phyloP scores from a whole-genome alignment of 2,888 invertebrate genomes.

The Chloromyia formosa region DNA sequence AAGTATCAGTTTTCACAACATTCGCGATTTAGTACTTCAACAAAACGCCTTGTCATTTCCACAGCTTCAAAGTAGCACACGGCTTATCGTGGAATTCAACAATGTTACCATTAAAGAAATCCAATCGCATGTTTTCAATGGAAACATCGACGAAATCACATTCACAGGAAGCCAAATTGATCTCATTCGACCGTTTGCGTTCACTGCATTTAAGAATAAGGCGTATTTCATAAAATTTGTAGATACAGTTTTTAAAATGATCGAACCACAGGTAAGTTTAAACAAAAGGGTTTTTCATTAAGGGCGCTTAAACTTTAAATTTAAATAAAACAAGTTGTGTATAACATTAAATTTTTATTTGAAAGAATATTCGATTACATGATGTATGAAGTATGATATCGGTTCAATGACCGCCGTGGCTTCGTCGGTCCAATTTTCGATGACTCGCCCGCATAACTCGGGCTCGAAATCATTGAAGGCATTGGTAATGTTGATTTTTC shows the following conservation, averaged over 20 bases:
- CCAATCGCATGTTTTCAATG: constrained; percentile 73
- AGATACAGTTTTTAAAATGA: constrained; percentile 69
- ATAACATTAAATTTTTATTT: background rate
- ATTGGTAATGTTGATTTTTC: constrained; percentile 11
- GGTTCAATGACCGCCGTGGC: background rate
- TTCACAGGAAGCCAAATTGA: constrained; percentile 72
- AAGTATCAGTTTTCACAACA: constrained; percentile 71
- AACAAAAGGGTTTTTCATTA: too few relatives aligned
- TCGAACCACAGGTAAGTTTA: constrained; percentile 65
- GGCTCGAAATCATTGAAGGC: constrained; percentile 10
- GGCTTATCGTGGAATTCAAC: constrained; percentile 61
- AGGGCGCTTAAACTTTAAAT: too few relatives aligned
- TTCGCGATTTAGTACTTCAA: constrained; percentile 70
- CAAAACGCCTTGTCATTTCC: constrained; percentile 72
- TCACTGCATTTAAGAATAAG: constrained; percentile 74
- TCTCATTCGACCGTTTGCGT: constrained; percentile 75
- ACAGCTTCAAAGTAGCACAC: constrained; percentile 61
- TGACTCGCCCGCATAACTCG: constrained; percentile 18
- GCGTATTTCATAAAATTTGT: constrained; percentile 71
- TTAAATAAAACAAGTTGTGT: too few relatives aligned
- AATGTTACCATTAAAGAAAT: constrained; percentile 66
- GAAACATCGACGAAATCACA: constrained; percentile 74
- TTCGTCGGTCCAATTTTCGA: constrained; percentile 20
- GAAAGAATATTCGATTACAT: constrained; percentile 1
- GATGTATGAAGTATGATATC: constrained; percentile 12